phyloP scores from a whole-genome alignment of 1,140 invertebrate genomes.

The Aphis craccivora region DNA sequence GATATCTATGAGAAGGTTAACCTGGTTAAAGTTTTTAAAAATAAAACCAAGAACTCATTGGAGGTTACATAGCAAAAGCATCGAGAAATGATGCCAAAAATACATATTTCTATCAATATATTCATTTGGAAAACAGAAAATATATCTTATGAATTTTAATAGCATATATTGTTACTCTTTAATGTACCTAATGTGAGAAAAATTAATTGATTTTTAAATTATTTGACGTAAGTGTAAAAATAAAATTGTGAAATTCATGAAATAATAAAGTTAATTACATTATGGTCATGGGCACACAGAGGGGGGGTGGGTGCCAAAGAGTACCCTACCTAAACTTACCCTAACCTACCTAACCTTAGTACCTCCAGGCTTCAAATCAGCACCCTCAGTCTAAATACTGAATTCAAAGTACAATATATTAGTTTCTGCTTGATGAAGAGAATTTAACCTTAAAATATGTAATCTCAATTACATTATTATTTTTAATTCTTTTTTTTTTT shows the following conservation, averaged over 20 bases:
- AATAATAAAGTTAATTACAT: neutral
- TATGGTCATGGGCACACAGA: too few species aligned
- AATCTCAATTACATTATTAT: too few species aligned
- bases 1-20: neutral
- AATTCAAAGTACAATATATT: too few species aligned
- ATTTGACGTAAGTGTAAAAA: neutral
- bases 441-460: too few species aligned
- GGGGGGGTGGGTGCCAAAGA: too few species aligned
- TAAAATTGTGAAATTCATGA: neutral
- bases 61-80: neutral
- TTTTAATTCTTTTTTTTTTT: too few species aligned
- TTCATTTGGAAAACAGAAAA: neutral
- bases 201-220: neutral
- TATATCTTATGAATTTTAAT: neutral
- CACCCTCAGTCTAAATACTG: too few species aligned
- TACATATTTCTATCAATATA: neutral
- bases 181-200: neutral
- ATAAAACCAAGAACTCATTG: neutral
- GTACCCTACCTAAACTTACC: too few species aligned
- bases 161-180: neutral
- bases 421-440: too few species aligned
- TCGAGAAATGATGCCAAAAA: neutral
- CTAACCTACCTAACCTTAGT: too few species aligned
- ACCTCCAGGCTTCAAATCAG: too few species aligned
- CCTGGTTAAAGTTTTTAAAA: neutral